These are phyloP conservation scores for Zaprionus nigranus DNA, from an alignment of 1,140 invertebrate genomes.

Conservation along the genomic window DNA sequence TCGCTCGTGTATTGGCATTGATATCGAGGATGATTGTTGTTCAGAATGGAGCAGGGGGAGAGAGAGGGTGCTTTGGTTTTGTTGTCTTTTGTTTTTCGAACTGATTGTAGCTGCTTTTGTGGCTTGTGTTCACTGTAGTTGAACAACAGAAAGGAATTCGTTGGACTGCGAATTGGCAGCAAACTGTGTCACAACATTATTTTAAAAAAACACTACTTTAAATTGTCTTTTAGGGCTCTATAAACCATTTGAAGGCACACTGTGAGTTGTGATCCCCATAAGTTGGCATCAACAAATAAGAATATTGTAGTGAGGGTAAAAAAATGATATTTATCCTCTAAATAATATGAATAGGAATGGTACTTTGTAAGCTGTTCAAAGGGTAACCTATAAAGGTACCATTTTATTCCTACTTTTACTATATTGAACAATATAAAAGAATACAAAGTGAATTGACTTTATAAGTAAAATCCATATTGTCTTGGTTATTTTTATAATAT, in stretches of 20 bases:
- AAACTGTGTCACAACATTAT: conserved; percentile 23
- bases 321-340: rapidly evolving
- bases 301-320: neutral
- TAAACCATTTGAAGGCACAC: neutral
- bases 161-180: neutral
- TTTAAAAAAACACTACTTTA: conserved; percentile 16
- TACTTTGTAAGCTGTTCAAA: no score
- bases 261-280: neutral
- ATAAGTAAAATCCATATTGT: no score
- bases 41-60: neutral
- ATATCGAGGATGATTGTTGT: conserved; percentile 39
- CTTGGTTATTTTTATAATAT: no score
- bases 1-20: conserved; percentile 35
- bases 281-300: neutral
- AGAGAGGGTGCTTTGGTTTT: conserved; percentile 5
- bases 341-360: no score
- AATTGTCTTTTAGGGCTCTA: conserved; percentile 1
- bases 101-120: conserved; percentile 40
- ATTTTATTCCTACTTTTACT: no score
- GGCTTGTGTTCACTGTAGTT: conserved; percentile 3
- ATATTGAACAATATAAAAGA: no score
- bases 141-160: neutral
- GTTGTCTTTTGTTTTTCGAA: conserved; percentile 27
- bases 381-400: no score
- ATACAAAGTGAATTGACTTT: no score